Conservation (phyloP, 2,888 invertebrate species). For the Drosophila nr. fundita region DNA sequence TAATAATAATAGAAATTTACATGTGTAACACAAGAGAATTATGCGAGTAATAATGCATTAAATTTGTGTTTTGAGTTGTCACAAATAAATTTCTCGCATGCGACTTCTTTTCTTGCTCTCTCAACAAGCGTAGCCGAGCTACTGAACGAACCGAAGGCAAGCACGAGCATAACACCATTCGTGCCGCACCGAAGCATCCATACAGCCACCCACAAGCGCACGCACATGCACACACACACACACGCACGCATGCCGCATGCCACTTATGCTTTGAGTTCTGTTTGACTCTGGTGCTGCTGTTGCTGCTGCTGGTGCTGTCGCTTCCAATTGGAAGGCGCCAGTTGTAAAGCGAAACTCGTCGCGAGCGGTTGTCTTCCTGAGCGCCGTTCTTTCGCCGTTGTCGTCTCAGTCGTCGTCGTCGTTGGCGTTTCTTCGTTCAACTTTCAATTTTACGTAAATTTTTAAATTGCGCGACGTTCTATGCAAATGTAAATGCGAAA, state of each 20-base stretch:
- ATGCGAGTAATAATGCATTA: too few species aligned
- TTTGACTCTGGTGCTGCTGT: slow-evolving; percentile 21
- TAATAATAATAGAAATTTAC: too few species aligned
- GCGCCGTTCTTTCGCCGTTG: slow-evolving; percentile 24
- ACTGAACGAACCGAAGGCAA: slow-evolving; percentile 22
- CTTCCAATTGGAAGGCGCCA: slow-evolving; percentile 69
- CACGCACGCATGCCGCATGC: slow-evolving; percentile 51
- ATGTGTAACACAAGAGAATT: neutral
- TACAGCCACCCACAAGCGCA: slow-evolving; percentile 54
- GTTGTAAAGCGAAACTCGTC: slow-evolving; percentile 76
- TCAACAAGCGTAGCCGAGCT: slow-evolving; percentile 5
- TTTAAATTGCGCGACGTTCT: slow-evolving; percentile 18
- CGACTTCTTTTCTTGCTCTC: slow-evolving; percentile 41
- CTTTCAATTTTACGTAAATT: slow-evolving; percentile 58
- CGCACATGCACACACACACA: slow-evolving; percentile 1
- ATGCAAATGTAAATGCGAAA: slow-evolving; percentile 23
- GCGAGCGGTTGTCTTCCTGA: slow-evolving; percentile 69
- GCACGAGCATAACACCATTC: slow-evolving; percentile 36
- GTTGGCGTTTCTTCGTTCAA: slow-evolving; percentile 1
- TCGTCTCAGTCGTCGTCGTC: slow-evolving; percentile 23
- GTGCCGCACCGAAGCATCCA: slow-evolving; percentile 49
- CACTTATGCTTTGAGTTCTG: slow-evolving; percentile 32
- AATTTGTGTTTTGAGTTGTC: neutral
- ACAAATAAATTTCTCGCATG: slow-evolving; percentile 56
- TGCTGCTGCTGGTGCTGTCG: slow-evolving; percentile 40